These are phyloP conservation scores for Lucifuga dentata DNA, from an alignment of 2,113 vertebrate species.

Conservation along the genomic window DNA sequence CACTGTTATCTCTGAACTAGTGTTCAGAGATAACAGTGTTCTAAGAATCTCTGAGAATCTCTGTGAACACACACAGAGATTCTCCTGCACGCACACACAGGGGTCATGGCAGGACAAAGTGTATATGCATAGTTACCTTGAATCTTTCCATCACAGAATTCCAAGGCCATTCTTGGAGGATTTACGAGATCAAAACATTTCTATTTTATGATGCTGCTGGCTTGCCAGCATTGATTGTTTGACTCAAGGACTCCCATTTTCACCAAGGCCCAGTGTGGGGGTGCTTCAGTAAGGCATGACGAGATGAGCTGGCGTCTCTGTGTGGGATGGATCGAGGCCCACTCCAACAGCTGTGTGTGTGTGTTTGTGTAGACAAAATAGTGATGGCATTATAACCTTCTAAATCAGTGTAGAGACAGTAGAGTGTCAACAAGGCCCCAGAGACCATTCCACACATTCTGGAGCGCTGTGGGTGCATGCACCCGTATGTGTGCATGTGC, in stretches of 20 bases:
- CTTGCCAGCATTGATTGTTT: conserved; percentile 48
- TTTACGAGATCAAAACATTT: conserved; percentile 64
- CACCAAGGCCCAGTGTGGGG: conserved; percentile 33
- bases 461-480: conserved; percentile 19
- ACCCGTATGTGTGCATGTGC: conserved; percentile 12
- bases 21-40: no score
- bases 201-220: conserved; percentile 29
- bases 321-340: conserved; percentile 22
- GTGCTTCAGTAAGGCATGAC: conserved; percentile 32
- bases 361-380: conserved; percentile 48
- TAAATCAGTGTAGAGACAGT: conserved; percentile 59
- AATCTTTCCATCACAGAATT: conserved; percentile 66
- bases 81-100: conserved; percentile 29
- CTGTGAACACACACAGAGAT: conserved; percentile 51
- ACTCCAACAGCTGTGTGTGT: conserved; percentile 60
- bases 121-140: conserved; percentile 19
- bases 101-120: conserved; percentile 62
- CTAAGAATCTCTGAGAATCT: no score
- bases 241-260: conserved; percentile 70
- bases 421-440: conserved; percentile 65
- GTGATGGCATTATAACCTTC: conserved; percentile 55
- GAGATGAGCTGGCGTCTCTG: conserved; percentile 57
- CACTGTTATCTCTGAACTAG: conserved; percentile 56
- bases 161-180: conserved; percentile 67
- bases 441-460: conserved; percentile 64